phyloP scores from a whole-genome alignment of 1,140 invertebrate genomes.

The Thaumatotibia leucotreta region DNA sequence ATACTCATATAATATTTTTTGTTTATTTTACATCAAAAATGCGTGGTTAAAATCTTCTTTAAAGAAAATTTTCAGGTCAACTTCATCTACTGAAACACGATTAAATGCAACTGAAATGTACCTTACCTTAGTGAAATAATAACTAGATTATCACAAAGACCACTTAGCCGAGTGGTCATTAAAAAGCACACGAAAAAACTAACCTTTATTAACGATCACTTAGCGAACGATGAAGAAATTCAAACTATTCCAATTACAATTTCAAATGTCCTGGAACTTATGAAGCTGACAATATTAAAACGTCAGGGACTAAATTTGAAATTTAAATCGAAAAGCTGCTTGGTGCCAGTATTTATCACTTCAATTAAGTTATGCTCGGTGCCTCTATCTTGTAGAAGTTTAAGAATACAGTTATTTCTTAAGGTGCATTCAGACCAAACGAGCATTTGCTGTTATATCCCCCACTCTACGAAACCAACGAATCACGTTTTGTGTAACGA shows the following conservation, averaged over 20 bases:
- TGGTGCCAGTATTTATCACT: neutral
- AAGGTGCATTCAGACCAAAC: no score
- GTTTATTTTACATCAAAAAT: neutral
- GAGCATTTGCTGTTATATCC: no score
- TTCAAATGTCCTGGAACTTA: neutral
- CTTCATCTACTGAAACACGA: neutral
- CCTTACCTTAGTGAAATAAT: no score
- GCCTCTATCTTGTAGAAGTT: neutral
- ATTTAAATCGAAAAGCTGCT: slow-evolving; percentile 7
- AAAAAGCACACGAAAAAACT: neutral
- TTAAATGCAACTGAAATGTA: neutral
- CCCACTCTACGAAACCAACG: no score
- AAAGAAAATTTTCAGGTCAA: neutral
- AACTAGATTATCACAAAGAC: neutral
- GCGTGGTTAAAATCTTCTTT: neutral
- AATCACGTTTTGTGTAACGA: no score
- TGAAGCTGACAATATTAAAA: neutral
- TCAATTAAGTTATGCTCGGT: neutral
- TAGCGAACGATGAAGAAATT: slow-evolving; percentile 4
- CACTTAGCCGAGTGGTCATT: neutral
- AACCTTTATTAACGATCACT: neutral
- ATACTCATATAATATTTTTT: no score
- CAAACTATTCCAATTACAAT: slow-evolving; percentile 8
- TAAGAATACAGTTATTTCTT: no score
- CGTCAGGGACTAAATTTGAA: neutral